Conservation (phyloP, 2,888 invertebrate genomes). For the Thereva unica region DNA sequence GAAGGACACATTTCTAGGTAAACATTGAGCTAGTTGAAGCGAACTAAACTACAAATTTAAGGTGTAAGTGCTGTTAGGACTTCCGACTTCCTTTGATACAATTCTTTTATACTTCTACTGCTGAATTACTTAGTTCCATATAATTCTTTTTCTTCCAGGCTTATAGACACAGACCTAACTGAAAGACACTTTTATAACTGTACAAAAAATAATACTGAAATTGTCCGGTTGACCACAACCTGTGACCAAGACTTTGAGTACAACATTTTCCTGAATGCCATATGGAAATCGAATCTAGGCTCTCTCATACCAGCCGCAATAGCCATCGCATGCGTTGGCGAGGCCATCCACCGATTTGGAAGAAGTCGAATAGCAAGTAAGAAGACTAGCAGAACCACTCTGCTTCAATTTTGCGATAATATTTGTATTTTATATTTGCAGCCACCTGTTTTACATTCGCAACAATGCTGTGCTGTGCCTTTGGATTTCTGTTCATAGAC, state of each 20-base stretch:
- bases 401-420: not conserved
- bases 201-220: constrained; percentile 61
- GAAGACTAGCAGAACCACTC: not conserved
- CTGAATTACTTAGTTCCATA: constrained; percentile 34
- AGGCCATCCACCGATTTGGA: constrained; percentile 43
- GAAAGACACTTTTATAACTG: constrained; percentile 62
- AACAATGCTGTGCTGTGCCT: constrained; percentile 42
- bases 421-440: constrained; percentile 22
- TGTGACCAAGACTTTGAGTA: constrained; percentile 56
- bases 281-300: constrained; percentile 44
- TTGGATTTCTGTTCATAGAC: constrained; percentile 43
- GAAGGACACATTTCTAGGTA: too few relatives aligned
- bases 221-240: constrained; percentile 54
- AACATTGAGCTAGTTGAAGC: too few relatives aligned
- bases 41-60: too few relatives aligned
- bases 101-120: constrained; percentile 36
- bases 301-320: constrained; percentile 43
- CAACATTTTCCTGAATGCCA: constrained; percentile 43
- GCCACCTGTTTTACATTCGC: constrained; percentile 43
- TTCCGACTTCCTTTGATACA: constrained; percentile 38
- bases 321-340: constrained; percentile 40
- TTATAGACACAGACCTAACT: constrained; percentile 65
- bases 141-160: constrained; percentile 51
- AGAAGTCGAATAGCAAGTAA: constrained; percentile 45
- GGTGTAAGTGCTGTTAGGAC: too few relatives aligned